Evolutionary conservation across 64 coral and sea anemone genomes (phyloP).

Genomic region (Platygyra sinensis): DNA sequence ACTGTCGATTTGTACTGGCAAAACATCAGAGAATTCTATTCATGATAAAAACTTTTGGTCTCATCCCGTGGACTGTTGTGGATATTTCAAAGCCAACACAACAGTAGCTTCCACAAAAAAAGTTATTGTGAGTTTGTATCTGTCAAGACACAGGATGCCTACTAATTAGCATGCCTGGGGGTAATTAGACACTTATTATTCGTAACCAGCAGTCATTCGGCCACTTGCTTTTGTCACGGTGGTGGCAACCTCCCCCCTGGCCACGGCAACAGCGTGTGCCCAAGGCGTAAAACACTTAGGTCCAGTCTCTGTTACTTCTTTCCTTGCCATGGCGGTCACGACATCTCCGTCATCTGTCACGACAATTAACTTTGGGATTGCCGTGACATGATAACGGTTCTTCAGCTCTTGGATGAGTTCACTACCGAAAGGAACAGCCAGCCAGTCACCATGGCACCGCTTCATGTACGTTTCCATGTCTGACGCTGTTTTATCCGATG

Average conservation of each 20-base stretch:
- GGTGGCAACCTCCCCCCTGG: slow-evolving; percentile 73
- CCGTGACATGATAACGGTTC: slow-evolving; percentile 82
- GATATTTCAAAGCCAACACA: not conserved
- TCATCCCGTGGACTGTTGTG: no score
- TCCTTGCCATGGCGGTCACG: slow-evolving; percentile 71
- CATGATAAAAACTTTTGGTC: no score
- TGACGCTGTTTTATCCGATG: slow-evolving; percentile 81
- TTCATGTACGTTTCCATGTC: slow-evolving; percentile 93
- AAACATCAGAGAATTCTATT: no score
- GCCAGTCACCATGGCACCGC: slow-evolving; percentile 82
- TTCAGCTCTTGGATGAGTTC: slow-evolving; percentile 81
- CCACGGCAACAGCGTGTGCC: slow-evolving; percentile 79
- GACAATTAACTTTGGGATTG: slow-evolving; percentile 88
- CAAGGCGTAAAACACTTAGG: slow-evolving; percentile 79
- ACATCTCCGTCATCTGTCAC: slow-evolving; percentile 87
- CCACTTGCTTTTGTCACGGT: slow-evolving; percentile 76
- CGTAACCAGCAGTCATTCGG: not conserved
- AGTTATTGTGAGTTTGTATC: not conserved
- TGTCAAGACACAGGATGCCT: not conserved
- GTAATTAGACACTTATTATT: not conserved
- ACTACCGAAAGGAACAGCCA: slow-evolving; percentile 84
- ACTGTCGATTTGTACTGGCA: no score
- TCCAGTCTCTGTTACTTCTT: slow-evolving; percentile 80
- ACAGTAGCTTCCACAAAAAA: not conserved
- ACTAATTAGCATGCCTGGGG: not conserved